Base-by-base conservation (phyloP, 1,140 invertebrate genomes). In the Drosophila erecta region DNA sequence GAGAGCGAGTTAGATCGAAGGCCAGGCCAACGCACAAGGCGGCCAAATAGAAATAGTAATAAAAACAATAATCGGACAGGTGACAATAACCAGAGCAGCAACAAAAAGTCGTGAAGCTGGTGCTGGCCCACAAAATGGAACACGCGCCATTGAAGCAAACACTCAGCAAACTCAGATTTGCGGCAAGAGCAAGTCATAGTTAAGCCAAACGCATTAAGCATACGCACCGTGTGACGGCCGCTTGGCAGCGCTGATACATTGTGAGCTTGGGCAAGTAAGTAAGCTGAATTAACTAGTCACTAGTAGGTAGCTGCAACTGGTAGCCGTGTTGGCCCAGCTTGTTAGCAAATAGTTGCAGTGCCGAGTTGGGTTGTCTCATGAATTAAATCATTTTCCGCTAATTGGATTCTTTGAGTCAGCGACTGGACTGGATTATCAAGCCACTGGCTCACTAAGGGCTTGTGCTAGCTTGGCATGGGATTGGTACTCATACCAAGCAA, bases 61-160 rank as follows among this genome's bases (percentile, higher is more conserved):
- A 59, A 78, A 64, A 61, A 85, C 77, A 85, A 81, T 86, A 78
- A 81, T 87, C 83, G 65, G 83, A 81, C 81, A 87, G 83, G 79
- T 81, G 74, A 86, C 81, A 85, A 86, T 81, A 86, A 85, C 74
- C 71, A 85, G 81, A 80, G 76, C 81, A 72, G 37, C 58, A 58
- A 47, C 74, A 76, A 53, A 46, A 69, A 47, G 33, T 35, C 64
- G 67, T 83, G 58, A 69, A 74, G 62, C 75, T 66, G 61, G 71
- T 75, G 70, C 71, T 60, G 57, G 61, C 75, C 50, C 38, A 81
- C 56, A 73, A 85, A 86, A 78, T 86, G 78, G 70, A 86, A 86
- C 83, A 79, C 59, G 62, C 72, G 76, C 65, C 65, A 69, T 76
- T 76, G 60, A 81, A 71, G 60, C 12, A 37, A 17, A 17, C 17